phyloP scores from a whole-genome alignment of 2,888 invertebrate genomes.

The Drosophila mercatorum region DNA sequence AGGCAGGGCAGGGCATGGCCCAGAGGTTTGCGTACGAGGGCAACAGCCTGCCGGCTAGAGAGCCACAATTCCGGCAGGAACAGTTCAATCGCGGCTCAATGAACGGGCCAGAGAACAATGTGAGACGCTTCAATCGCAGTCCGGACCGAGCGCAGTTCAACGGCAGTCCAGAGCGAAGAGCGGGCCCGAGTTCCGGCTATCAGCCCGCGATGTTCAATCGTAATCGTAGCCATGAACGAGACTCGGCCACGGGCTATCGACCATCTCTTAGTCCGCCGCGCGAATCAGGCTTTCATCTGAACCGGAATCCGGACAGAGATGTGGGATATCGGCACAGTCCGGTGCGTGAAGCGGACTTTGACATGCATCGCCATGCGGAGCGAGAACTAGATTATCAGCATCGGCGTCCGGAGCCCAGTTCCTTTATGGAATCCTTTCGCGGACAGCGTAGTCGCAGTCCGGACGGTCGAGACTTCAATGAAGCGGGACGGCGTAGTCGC shows the following conservation, averaged over 20 bases:
- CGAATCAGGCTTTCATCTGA: neutral
- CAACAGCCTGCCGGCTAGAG: neutral
- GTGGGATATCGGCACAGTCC: neutral
- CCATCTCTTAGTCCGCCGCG: neutral
- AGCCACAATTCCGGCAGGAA: constrained; percentile 1
- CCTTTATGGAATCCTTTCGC: neutral
- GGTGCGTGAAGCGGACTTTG: neutral
- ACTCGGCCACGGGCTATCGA: neutral
- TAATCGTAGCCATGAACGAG: neutral
- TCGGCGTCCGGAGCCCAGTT: neutral
- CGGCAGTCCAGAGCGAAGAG: neutral
- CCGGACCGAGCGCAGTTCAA: neutral
- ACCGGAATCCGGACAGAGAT: neutral
- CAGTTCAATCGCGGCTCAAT: neutral
- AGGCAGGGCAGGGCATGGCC: neutral
- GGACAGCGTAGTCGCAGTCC: constrained; percentile 6
- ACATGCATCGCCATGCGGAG: neutral
- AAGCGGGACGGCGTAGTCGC: constrained; percentile 13
- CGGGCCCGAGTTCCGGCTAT: neutral
- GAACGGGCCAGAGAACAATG: neutral
- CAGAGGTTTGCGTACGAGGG: neutral
- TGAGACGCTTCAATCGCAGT: constrained; percentile 4
- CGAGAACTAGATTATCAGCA: neutral
- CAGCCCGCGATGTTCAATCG: neutral
- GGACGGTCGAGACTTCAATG: neutral